These are phyloP conservation scores for Hiodon alosoides DNA, from an alignment of 2,113 vertebrate species.

Conservation along the genomic window DNA sequence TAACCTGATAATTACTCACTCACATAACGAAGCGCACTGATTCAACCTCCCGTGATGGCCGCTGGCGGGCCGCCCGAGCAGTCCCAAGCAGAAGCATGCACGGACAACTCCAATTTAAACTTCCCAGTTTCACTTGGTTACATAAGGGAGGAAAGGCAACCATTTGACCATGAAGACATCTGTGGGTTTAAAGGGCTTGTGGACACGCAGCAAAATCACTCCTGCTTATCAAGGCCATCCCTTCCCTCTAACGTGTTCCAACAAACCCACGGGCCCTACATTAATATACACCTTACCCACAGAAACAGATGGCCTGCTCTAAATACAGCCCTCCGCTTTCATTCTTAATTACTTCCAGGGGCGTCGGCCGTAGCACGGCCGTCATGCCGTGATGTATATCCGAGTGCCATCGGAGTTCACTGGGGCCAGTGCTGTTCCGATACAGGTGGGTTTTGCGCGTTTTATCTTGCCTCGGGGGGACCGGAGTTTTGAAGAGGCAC, in stretches of 20 bases:
- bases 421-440: neutral
- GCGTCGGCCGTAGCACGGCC: no score
- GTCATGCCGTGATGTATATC: no score
- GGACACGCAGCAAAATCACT: conserved; percentile 44
- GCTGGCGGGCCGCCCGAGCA: no score
- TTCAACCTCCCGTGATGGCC: no score
- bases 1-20: no score
- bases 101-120: no score
- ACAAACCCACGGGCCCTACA: conserved; percentile 44
- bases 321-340: neutral
- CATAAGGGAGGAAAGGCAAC: neutral
- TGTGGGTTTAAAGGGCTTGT: conserved; percentile 33
- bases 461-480: no score
- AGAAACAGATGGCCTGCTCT: conserved; percentile 54
- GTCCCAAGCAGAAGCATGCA: no score
- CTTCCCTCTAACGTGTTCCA: conserved; percentile 49
- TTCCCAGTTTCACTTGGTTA: no score
- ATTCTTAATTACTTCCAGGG: neutral
- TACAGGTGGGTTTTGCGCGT: neutral
- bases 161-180: conserved; percentile 32
- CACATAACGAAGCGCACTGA: no score
- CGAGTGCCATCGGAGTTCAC: no score
- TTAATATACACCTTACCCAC: conserved; percentile 39
- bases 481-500: no score
- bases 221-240: conserved; percentile 45